Base-by-base conservation (phyloP, 2,888 invertebrate genomes). In the Folsomia candida region DNA sequence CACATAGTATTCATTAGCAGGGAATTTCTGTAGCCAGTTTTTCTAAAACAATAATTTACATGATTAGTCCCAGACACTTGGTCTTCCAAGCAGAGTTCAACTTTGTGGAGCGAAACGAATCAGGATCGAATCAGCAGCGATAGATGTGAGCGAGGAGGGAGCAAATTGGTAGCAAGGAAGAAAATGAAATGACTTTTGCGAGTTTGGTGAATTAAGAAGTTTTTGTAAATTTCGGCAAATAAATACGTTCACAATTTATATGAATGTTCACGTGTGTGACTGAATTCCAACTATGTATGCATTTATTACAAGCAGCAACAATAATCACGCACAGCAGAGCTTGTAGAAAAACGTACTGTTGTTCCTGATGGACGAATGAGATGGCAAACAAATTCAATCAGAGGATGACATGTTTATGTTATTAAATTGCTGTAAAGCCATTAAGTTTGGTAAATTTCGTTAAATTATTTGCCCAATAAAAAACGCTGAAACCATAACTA, bases 1-100 rank as follows among this genome's bases (percentile, higher is more conserved):
- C n/a, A n/a, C n/a, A 37, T 57, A 27, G 62, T 72, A 70, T 75
- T 75, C 72, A 75, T 73, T 75, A 75, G 68, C 22, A 65, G 54
- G 68, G 51, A 67, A 63, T 66, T 25, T 70, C 25, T 51, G 61
- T n/a, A 61, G 61, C 61, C 27, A 61, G 61, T 61, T 61, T 28
- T 61, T 61, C 26, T 61, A 61, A 27, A 61, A 26, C 22, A 28
- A n/a, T 28, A 26, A 61, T 61, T 61, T 28, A 28, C 20, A 28
- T 61, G 61, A 61, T 61, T 61, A 61, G 28, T 28, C 61, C 28
- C 27, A 28, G 27, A 61, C 54, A 54, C 54, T 22, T 37, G 37
- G 37, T 37, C n/a, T n/a, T n/a, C 37, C 37, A 37, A 37, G 37
- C 18, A 54, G 4, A 54, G 54, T 20, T 14, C 54, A 54, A 20